phyloP scores from a whole-genome alignment of 2,797 vertebrate genomes.

The Spinus olivaceus region DNA sequence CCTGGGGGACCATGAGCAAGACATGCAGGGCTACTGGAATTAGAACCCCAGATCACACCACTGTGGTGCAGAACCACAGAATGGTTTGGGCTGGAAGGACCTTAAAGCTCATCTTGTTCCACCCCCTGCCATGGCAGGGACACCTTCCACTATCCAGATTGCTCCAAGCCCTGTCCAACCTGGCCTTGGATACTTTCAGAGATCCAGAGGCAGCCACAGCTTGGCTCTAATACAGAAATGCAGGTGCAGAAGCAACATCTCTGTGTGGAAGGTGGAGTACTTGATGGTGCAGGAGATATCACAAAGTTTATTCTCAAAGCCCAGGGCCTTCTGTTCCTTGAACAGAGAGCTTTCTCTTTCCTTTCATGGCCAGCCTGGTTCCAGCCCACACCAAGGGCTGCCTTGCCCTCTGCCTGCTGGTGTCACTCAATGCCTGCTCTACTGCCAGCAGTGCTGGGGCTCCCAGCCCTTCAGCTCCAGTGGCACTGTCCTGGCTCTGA shows the following conservation, averaged over 20 bases:
- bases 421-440: not conserved
- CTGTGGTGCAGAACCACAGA: not conserved
- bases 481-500: not conserved
- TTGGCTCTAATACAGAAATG: not conserved
- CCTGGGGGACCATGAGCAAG: not conserved
- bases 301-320: not conserved
- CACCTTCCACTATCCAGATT: fast-evolving
- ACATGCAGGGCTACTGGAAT: not conserved
- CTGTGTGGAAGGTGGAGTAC: not conserved
- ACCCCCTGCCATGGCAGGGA: not conserved
- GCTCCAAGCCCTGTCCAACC: not conserved
- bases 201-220: not conserved
- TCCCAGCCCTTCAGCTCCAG: not conserved
- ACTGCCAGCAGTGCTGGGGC: not conserved
- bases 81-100: not conserved
- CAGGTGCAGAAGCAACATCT: not conserved
- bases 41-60: not conserved
- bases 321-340: not conserved
- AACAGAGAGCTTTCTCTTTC: not conserved
- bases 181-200: not conserved
- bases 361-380: not conserved
- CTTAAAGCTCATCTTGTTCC: not conserved
- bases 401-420: not conserved
- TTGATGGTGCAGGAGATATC: not conserved
- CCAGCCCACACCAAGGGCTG: not conserved